phyloP scores from a whole-genome alignment of 2,797 vertebrate genomes.

The Gymnothorax javanicus region DNA sequence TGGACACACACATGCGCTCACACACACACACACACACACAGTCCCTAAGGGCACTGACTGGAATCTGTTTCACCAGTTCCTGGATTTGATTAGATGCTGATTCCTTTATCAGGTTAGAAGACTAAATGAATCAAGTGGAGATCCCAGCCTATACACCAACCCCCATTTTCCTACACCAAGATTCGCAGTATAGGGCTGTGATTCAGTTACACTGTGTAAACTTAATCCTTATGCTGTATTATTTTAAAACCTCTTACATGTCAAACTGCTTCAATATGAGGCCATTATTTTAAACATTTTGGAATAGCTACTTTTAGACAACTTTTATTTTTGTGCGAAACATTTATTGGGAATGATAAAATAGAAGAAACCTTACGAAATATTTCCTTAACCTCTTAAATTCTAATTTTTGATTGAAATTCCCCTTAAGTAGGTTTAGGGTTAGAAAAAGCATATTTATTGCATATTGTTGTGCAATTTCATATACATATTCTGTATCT shows the following conservation, averaged over 20 bases:
- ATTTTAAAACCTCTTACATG: background rate
- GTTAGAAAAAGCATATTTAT: no score
- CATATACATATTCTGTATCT: no score
- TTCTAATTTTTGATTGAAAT: no score
- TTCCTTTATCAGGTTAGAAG: background rate
- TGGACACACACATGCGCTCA: no score
- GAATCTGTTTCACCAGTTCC: background rate
- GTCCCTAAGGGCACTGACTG: background rate
- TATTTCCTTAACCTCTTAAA: slow-evolving; percentile 22
- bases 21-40: background rate
- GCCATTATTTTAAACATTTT: background rate
- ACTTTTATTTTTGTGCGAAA: background rate
- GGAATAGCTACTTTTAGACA: background rate
- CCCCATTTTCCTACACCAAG: background rate
- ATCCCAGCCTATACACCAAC: background rate
- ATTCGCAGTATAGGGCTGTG: background rate
- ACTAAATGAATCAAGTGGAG: background rate
- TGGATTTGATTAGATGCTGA: background rate
- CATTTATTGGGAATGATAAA: slow-evolving; percentile 16
- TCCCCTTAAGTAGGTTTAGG: no score
- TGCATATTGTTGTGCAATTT: no score
- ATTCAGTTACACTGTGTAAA: background rate
- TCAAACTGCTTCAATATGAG: background rate
- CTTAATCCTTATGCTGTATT: background rate
- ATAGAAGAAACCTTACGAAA: slow-evolving; percentile 35